phyloP scores from a whole-genome alignment of 2,888 invertebrate genomes.

The Melanchra persicariae region DNA sequence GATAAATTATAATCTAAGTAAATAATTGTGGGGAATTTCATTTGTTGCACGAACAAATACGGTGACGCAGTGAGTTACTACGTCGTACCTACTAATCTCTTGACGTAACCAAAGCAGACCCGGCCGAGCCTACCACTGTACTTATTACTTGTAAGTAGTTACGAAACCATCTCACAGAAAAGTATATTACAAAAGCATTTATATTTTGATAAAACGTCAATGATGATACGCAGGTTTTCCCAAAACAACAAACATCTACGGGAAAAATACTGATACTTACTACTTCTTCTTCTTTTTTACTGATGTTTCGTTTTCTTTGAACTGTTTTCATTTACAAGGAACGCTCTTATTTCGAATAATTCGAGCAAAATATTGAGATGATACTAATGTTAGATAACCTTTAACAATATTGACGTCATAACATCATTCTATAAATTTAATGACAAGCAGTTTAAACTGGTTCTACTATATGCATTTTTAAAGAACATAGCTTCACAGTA shows the following conservation, averaged over 20 bases:
- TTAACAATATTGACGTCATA: constrained; percentile 44
- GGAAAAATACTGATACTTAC: constrained; percentile 9
- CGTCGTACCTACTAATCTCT: no score
- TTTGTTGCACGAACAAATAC: constrained; percentile 16
- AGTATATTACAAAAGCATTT: background rate
- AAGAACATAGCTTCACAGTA: constrained; percentile 24
- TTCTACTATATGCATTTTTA: constrained; percentile 17
- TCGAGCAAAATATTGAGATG: constrained; percentile 6
- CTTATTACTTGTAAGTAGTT: background rate
- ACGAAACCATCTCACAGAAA: background rate
- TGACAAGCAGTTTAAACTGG: constrained; percentile 35
- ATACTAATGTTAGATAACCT: constrained; percentile 52
- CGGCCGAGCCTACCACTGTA: no score
- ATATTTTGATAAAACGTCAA: constrained; percentile 4
- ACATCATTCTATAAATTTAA: constrained; percentile 23
- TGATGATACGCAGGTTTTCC: constrained; percentile 4
- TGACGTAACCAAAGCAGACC: no score
- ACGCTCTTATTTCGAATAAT: background rate
- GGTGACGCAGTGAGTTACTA: constrained; percentile 15
- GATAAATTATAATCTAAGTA: constrained; percentile 14
- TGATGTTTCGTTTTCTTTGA: constrained; percentile 3
- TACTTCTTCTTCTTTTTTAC: no score
- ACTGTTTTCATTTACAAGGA: background rate
- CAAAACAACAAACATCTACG: constrained; percentile 6
- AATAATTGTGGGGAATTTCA: constrained; percentile 19